phyloP scores from a whole-genome alignment of 2,797 vertebrate species.

The Melanotaenia parkinsoni region DNA sequence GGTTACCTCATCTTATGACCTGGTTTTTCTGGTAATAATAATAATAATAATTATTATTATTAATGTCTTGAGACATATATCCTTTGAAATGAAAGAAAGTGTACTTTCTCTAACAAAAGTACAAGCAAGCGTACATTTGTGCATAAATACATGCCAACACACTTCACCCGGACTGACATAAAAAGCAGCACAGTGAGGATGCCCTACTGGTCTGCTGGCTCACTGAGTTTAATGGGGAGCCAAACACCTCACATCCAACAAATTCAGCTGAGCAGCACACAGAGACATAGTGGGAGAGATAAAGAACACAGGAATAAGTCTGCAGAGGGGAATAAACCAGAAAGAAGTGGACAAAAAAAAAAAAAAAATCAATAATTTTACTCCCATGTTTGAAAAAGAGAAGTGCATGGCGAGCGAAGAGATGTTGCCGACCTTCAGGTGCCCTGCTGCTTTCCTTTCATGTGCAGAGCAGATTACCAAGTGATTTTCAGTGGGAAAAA shows the following conservation, averaged over 20 bases:
- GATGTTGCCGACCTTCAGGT: slow-evolving; percentile 74
- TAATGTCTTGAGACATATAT: not conserved
- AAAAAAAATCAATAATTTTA: slow-evolving; percentile 63
- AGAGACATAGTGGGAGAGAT: slow-evolving; percentile 19
- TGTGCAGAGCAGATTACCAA: slow-evolving; percentile 65
- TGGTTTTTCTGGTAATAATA: not conserved
- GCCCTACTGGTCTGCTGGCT: slow-evolving; percentile 57
- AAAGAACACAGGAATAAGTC: slow-evolving; percentile 26
- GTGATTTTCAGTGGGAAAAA: slow-evolving; percentile 69
- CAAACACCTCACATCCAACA: slow-evolving; percentile 45
- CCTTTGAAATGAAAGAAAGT: not conserved
- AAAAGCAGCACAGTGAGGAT: slow-evolving; percentile 27
- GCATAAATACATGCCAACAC: slow-evolving; percentile 2
- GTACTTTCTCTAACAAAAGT: not conserved
- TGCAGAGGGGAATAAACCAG: slow-evolving; percentile 19
- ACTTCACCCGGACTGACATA: slow-evolving; percentile 12
- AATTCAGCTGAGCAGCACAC: slow-evolving; percentile 45
- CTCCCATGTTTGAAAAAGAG: slow-evolving; percentile 55
- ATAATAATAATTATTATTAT: no score
- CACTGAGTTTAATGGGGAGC: slow-evolving; percentile 58
- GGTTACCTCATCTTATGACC: not conserved
- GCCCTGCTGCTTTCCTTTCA: slow-evolving; percentile 61
- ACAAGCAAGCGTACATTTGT: slow-evolving; percentile 5
- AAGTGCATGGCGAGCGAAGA: slow-evolving; percentile 46
- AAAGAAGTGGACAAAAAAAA: slow-evolving; percentile 30